Conservation (phyloP, 2,797 vertebrate genomes). For the Eulemur rubriventer region DNA sequence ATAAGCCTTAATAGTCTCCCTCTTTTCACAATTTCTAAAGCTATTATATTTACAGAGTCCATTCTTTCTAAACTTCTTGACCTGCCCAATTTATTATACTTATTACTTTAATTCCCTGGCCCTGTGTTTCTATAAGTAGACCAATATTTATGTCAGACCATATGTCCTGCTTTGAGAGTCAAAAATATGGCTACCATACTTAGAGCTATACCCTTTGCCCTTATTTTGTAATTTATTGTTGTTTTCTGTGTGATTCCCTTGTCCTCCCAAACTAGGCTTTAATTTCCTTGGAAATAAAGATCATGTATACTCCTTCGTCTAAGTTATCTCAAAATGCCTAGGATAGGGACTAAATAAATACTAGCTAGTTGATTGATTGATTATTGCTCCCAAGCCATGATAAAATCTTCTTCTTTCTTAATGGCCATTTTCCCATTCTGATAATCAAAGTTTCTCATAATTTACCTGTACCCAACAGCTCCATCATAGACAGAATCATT, state of each 20-base stretch:
- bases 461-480: constrained; percentile 94
- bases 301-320: not conserved
- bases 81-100: not conserved
- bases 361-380: not conserved
- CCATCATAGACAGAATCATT: constrained; percentile 98
- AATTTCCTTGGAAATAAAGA: not conserved
- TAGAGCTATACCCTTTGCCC: not conserved
- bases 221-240: not conserved
- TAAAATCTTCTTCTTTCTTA: not conserved
- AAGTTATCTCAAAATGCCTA: not conserved
- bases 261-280: not conserved
- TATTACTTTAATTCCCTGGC: not conserved
- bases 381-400: not conserved
- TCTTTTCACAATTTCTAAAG: not conserved
- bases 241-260: not conserved
- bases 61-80: not conserved
- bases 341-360: not conserved
- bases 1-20: not conserved
- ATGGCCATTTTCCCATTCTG: not conserved
- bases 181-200: not conserved
- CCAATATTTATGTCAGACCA: not conserved
- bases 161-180: not conserved
- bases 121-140: not conserved
- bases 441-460: not conserved
- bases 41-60: not conserved